A percentile compares a stretch with the other conserved stretches of the same genome.
Evolutionary conservation across 2,113 vertebrate genomes (phyloP).

Genomic region (Clarias macrocephalus): DNA sequence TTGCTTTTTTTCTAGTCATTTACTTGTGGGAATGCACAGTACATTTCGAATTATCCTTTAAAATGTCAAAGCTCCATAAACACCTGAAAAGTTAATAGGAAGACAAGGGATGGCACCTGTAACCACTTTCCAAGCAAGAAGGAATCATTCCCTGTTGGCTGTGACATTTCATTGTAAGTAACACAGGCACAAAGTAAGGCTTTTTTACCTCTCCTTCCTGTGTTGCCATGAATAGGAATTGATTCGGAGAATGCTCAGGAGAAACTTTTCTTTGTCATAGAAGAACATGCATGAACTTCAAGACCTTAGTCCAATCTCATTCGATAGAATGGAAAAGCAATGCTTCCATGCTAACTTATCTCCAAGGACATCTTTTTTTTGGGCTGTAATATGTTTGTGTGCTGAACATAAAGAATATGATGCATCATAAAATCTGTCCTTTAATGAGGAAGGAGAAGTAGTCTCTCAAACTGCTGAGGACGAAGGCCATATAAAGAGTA

Average conservation of each 20-base stretch:
- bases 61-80: slow-evolving; percentile 29
- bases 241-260: neutral
- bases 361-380: slow-evolving; percentile 86
- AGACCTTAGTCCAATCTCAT: neutral
- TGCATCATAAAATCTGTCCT: slow-evolving; percentile 90
- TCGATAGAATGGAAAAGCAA: neutral
- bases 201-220: slow-evolving; percentile 1
- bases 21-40: neutral
- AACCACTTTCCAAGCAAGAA: slow-evolving; percentile 12
- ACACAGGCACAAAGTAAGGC: neutral
- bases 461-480: slow-evolving; percentile 70
- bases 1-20: slow-evolving; percentile 6
- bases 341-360: slow-evolving; percentile 86
- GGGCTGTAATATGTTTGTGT: slow-evolving; percentile 89
- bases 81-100: slow-evolving; percentile 31
- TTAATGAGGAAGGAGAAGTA: slow-evolving; percentile 81
- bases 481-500: slow-evolving; percentile 62
- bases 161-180: slow-evolving; percentile 40
- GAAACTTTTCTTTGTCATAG: slow-evolving; percentile 17
- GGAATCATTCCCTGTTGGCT: slow-evolving; percentile 22
- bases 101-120: slow-evolving; percentile 5
- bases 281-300: slow-evolving; percentile 5
- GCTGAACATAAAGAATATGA: slow-evolving; percentile 90
- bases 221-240: slow-evolving; percentile 25
- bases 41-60: slow-evolving; percentile 23